phyloP scores from a whole-genome alignment of 2,797 vertebrate species.

The Microctenopoma steveboyesi region DNA sequence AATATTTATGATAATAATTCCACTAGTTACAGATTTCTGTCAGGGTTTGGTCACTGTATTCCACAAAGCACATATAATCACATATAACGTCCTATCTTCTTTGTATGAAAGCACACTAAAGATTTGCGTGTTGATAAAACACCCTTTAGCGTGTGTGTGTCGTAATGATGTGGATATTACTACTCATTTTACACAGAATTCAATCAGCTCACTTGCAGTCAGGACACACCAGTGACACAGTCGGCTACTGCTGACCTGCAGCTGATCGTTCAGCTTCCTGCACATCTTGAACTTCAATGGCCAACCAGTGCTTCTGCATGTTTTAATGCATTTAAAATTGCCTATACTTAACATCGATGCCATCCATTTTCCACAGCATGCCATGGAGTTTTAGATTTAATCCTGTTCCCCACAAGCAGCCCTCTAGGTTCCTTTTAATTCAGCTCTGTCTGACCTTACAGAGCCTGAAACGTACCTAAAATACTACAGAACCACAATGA shows the following conservation, averaged over 20 bases:
- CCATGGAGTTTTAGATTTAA: not conserved
- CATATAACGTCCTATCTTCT: not conserved
- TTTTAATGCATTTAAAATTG: constrained; percentile 13
- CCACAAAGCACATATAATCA: not conserved
- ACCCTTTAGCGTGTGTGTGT: not conserved
- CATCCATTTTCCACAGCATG: not conserved
- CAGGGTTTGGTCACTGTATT: constrained; percentile 5
- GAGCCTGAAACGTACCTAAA: not conserved
- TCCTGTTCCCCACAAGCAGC: not conserved
- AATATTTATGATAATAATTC: constrained; percentile 7
- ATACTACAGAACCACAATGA: not conserved
- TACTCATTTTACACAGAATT: constrained; percentile 20
- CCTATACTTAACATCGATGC: not conserved
- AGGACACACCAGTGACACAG: not conserved
- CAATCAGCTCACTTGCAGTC: constrained; percentile 38
- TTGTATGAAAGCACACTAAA: not conserved
- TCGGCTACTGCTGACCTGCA: constrained; percentile 22
- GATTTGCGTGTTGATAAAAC: not conserved
- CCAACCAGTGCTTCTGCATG: not conserved
- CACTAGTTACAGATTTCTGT: constrained; percentile 11
- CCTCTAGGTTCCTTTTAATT: not conserved
- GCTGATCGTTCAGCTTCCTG: constrained; percentile 28
- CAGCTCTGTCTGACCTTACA: not conserved
- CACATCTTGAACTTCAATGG: constrained; percentile 8
- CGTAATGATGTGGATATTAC: constrained; percentile 5